Base-by-base conservation (phyloP, 1,140 invertebrate species). In the Melipona quadrifasciata region DNA sequence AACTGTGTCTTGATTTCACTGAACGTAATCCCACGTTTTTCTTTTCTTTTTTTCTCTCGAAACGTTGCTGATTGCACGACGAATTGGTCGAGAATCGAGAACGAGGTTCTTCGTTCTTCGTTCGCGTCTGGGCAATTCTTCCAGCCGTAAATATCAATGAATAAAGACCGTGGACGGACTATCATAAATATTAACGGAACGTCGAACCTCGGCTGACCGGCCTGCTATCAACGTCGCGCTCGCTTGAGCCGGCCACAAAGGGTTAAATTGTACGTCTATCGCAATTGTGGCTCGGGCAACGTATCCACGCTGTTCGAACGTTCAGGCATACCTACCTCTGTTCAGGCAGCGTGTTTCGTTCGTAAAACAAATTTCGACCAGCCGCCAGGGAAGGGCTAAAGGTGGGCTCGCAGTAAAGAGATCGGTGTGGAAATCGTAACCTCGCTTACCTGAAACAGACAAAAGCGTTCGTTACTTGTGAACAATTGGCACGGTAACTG, bases 161-260 rank as follows among this genome's bases (percentile, higher is more conserved):
- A 82, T 76, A 82, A 82, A 82, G 73, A 82, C 76, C 55, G 72
- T 6, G 34, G 53, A 24, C 64, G 27, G 68, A 21, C 1, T 82
- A 67, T 53, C 82, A 78, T 84, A 84, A 84, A 84, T 79, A 71
- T 79, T 84, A 84, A 84, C 82, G 82, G 51, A 79, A 72, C 67
- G 51, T 79, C 68, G 19, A 57, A 83, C 51, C 31, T 11, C 39
- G 12, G 34, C 0, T 21, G n/a, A 17, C 53, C 10, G 24, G 61
- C 27, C 31, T 21, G 53, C 73, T 55, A 27, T 47, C 58, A 55
- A 14, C 72, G 34, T 53, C 12, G 71, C 12, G 47, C 27, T 10
- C 31, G 27, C 14, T 12, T 5, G 12, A 34, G 19, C 34, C 19
- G 12, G 19, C 64, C 51, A 55, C 81, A 75, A 77, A 77, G 81